Percentiles rank a stretch among this genome's conserved stretches.
phyloP scores from a whole-genome alignment of 1,140 invertebrate genomes.

The Drosophila nasuta region DNA sequence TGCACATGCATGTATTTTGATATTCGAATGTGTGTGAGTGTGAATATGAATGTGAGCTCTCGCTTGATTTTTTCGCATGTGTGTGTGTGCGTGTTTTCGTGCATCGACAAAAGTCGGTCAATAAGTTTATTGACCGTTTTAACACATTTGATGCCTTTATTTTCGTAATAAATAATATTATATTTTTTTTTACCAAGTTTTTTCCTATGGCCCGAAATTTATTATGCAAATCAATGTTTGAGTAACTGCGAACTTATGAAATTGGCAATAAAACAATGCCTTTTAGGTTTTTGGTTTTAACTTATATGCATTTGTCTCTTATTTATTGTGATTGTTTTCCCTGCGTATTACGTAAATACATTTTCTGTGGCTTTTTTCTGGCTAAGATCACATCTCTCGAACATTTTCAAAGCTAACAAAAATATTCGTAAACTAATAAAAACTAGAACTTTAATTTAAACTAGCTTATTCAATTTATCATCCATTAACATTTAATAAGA shows the following conservation, averaged over 20 bases:
- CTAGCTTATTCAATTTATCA: no score
- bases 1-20: neutral
- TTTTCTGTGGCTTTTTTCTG: neutral
- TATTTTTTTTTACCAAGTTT: constrained; percentile 28
- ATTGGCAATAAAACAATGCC: constrained; percentile 59
- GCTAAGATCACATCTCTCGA: no score
- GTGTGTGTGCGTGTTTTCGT: constrained; percentile 9
- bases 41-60: constrained; percentile 4
- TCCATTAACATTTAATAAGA: no score
- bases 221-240: constrained; percentile 67
- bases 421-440: no score
- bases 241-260: constrained; percentile 56
- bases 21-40: constrained; percentile 35
- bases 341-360: constrained; percentile 1
- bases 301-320: constrained; percentile 4
- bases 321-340: constrained; percentile 7
- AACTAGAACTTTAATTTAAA: no score
- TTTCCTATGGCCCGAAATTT: constrained; percentile 37
- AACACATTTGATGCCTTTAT: constrained; percentile 58
- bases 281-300: constrained; percentile 18
- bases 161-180: constrained; percentile 63
- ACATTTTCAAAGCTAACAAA: no score
- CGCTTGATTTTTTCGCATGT: neutral
- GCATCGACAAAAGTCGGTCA: constrained; percentile 67
- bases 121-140: constrained; percentile 80